Evolutionary conservation across 2,888 invertebrate species (phyloP).

Genomic region (Temnothorax unifasciatus): DNA sequence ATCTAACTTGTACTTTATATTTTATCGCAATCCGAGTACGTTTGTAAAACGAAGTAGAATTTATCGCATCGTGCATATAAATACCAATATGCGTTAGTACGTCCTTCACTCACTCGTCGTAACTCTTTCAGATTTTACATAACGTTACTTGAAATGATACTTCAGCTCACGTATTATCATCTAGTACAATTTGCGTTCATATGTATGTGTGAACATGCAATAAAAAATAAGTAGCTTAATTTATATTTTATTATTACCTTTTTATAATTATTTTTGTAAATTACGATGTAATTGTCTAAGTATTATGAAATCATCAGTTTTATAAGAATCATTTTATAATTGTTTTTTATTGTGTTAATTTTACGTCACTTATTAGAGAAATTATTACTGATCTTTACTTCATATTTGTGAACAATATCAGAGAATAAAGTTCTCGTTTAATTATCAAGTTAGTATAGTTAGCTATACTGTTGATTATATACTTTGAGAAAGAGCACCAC

Average conservation of each 20-base stretch:
- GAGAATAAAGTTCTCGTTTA: conserved; percentile 1
- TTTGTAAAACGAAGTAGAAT: not conserved
- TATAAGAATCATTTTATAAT: not conserved
- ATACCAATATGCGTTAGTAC: not conserved
- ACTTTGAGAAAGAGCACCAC: not conserved
- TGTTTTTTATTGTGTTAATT: conserved; percentile 8
- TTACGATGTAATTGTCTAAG: not conserved
- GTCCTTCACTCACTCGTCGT: not conserved
- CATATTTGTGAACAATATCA: not conserved
- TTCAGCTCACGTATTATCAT: not conserved
- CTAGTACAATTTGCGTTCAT: not conserved
- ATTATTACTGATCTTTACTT: not conserved
- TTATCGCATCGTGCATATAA: not conserved
- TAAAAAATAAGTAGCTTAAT: not conserved
- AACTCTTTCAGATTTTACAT: not conserved
- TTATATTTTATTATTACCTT: not conserved
- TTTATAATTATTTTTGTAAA: not conserved
- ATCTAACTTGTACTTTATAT: conserved; percentile 11
- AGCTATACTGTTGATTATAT: not conserved
- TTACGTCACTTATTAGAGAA: not conserved
- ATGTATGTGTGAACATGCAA: not conserved
- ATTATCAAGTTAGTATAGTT: conserved; percentile 4
- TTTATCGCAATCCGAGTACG: not conserved
- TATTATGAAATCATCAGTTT: too few species aligned
- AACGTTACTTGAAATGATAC: not conserved